phyloP scores from a whole-genome alignment of 1,140 invertebrate species.

The Tyrophagus putrescentiae region DNA sequence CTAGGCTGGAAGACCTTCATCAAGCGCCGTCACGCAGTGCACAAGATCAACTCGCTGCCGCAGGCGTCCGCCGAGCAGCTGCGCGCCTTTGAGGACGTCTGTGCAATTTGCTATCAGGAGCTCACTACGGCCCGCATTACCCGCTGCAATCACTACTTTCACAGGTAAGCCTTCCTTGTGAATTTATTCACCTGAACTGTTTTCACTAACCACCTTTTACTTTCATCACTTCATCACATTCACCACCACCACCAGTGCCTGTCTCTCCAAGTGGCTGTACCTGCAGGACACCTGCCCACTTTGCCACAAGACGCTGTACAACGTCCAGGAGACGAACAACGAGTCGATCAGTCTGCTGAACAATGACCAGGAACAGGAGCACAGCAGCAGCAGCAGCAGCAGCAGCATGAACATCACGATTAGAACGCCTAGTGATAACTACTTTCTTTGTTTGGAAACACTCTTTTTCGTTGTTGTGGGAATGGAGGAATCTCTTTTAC shows the following conservation, averaged over 20 bases:
- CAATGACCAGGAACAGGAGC: too few relatives aligned
- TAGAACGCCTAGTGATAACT: not conserved
- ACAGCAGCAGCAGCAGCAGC: too few relatives aligned
- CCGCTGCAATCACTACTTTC: constrained; percentile 81
- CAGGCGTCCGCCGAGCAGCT: constrained; percentile 66
- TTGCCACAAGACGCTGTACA: constrained; percentile 46
- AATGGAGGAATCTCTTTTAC: too few relatives aligned
- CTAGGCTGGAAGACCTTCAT: constrained; percentile 77
- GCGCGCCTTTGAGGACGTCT: constrained; percentile 64
- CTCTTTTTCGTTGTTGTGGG: too few relatives aligned
- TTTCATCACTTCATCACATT: too few relatives aligned
- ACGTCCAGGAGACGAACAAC: not conserved
- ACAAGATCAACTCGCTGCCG: constrained; percentile 75
- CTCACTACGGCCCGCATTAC: constrained; percentile 84
- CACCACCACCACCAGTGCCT: too few relatives aligned
- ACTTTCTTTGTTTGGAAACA: too few relatives aligned
- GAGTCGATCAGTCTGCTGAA: too few relatives aligned
- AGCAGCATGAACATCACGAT: not conserved
- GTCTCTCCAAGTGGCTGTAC: constrained; percentile 87
- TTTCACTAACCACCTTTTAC: too few relatives aligned
- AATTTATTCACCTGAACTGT: too few relatives aligned
- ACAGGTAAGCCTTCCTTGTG: too few relatives aligned
- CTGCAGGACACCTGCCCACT: constrained; percentile 48
- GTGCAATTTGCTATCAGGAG: constrained; percentile 89
- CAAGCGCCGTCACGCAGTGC: constrained; percentile 73